Conservation (phyloP, 2,888 invertebrate species). For the Volucella inflata region DNA sequence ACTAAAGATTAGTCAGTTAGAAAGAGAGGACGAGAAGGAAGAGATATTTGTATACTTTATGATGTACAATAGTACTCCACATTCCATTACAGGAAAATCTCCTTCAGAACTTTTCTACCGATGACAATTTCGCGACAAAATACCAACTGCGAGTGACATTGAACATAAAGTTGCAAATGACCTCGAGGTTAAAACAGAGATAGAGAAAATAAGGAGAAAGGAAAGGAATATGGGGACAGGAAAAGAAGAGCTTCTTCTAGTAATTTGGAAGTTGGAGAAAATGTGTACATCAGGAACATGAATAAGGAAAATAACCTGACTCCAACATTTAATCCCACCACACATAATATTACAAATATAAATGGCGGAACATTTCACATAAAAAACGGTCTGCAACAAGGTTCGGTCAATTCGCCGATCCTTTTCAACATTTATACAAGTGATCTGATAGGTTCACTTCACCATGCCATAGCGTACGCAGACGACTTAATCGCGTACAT, state of each 20-base stretch:
- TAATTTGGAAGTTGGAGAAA: not conserved
- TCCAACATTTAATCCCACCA: constrained; percentile 11
- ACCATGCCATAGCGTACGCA: no score
- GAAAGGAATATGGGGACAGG: not conserved
- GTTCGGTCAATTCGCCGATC: no score
- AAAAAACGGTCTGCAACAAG: no score
- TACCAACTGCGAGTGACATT: constrained; percentile 15
- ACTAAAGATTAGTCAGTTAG: no score
- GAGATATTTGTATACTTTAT: constrained; percentile 28
- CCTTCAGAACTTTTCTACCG: constrained; percentile 29
- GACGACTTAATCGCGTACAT: no score
- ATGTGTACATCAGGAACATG: constrained; percentile 3
- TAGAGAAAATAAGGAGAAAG: no score
- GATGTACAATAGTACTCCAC: constrained; percentile 43
- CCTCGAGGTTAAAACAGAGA: no score
- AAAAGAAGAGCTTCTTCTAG: constrained; percentile 4
- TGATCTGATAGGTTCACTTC: no score
- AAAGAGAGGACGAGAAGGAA: not conserved
- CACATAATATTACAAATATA: no score
- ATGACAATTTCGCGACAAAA: constrained; percentile 31
- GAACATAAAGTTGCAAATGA: not conserved
- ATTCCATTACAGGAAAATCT: constrained; percentile 24
- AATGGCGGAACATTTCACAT: no score
- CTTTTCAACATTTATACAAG: no score
- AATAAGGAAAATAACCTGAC: not conserved